Base-by-base conservation (phyloP, 2,888 invertebrate genomes). In the Drosophila glabriapex region DNA sequence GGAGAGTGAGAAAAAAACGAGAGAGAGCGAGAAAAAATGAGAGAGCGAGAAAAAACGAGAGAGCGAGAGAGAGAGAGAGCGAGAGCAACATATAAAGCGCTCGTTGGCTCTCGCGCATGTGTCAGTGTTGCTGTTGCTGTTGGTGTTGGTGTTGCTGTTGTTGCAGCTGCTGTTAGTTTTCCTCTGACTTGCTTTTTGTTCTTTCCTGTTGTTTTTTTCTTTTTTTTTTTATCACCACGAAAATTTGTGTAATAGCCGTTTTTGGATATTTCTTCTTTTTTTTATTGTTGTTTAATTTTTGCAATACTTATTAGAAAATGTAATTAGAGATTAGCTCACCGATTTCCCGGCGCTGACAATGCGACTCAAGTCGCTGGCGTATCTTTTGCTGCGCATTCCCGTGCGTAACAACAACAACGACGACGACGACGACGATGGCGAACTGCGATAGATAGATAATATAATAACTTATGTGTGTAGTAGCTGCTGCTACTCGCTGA, bases 321-420 rank as follows among this genome's bases (percentile, higher is more conserved):
- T 54, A 41, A 64, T 65, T 73, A 28, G 62, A 59, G 80, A 65
- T 68, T 78, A 67, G 82, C 78, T 77, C 74, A 82, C 81, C 81
- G 80, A 76, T 80, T 79, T 78, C 73, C 83, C 83, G 80, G 28
- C 80, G 81, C 77, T 70, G 77, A 88, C 82, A 77, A 88, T 73
- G 88, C 89, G 85, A 72, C 84, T 76, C 52, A 86, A 83, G 72
- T 85, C 81, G 82, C 80, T 86, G 78, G 82, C 80, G 73, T 82
- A 89, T 73, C 85, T 74, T 80, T 85, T 85, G 80, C 80, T 85
- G 78, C 89, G 89, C 85, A 89, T 86, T 87, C 73, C 73, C 68
- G 67, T 66, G 39, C 65, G 43, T 39, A 49, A 58, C 68, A 56
- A 67, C 52, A 69, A 69, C 49, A 62, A 72, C 49, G 54, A 33